These are phyloP conservation scores for Cosmorhoe ocellata DNA, from an alignment of 2,888 invertebrate genomes.

Conservation along the genomic window DNA sequence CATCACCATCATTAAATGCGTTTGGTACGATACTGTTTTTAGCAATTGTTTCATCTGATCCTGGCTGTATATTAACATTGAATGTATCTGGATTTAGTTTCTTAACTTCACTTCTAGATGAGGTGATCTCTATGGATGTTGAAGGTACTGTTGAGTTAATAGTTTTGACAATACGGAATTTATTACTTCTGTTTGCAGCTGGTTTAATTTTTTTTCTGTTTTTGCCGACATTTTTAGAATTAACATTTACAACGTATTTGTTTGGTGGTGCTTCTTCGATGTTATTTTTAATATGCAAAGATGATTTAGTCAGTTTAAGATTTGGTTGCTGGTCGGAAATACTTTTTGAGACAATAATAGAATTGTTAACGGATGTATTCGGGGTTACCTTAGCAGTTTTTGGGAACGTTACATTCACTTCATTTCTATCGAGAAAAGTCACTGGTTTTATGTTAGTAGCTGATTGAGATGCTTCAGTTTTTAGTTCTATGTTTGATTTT, in stretches of 20 bases:
- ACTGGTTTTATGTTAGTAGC: not conserved
- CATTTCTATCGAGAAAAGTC: not conserved
- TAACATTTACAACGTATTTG: no score
- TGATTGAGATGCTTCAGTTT: not conserved
- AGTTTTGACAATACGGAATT: not conserved
- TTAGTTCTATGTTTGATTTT: no score
- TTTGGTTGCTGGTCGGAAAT: not conserved
- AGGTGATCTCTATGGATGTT: not conserved
- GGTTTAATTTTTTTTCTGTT: no score
- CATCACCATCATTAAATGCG: not conserved
- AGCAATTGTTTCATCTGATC: not conserved
- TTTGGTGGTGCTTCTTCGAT: not conserved
- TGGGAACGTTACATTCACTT: not conserved
- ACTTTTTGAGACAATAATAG: not conserved
- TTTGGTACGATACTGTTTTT: not conserved
- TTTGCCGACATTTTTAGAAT: no score
- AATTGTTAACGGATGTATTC: not conserved
- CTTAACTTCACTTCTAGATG: not conserved
- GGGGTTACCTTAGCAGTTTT: not conserved
- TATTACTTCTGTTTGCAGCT: no score
- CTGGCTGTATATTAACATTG: not conserved
- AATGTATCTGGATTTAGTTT: not conserved
- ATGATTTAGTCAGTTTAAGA: not conserved
- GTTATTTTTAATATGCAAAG: not conserved
- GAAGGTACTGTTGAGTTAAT: not conserved